phyloP scores from a whole-genome alignment of 2,113 vertebrate species.

The Haliaeetus leucogaster region DNA sequence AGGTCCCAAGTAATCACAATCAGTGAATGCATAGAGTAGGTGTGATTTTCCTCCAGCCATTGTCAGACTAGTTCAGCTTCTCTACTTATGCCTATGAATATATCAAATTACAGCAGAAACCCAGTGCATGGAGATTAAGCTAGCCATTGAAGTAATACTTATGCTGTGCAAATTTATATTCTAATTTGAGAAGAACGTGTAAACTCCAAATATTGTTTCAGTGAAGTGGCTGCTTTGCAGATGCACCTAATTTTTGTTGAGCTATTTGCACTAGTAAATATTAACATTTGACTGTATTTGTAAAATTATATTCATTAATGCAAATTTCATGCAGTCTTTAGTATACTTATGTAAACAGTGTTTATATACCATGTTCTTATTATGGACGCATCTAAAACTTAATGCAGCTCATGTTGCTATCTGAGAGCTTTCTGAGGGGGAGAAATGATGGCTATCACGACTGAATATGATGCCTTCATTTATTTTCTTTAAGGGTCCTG shows the following conservation, averaged over 20 bases:
- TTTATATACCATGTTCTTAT: background rate
- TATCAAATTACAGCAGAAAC: background rate
- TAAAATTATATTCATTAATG: constrained; percentile 18
- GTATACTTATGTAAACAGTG: background rate
- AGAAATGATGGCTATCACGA: background rate
- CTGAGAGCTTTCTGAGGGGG: background rate
- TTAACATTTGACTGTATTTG: constrained; percentile 20
- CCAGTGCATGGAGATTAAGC: background rate
- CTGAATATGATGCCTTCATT: background rate
- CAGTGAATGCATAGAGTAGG: background rate
- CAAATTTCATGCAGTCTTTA: constrained; percentile 8
- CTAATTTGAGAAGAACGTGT: background rate
- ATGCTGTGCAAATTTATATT: background rate
- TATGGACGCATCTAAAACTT: background rate
- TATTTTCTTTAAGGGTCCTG: background rate
- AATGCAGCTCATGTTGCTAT: background rate
- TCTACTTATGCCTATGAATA: background rate
- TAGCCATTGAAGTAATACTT: background rate
- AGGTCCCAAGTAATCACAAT: background rate
- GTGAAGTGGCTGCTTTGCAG: background rate
- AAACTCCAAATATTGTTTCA: background rate
- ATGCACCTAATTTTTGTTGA: background rate
- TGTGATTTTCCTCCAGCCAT: background rate
- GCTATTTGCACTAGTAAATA: constrained; percentile 6
- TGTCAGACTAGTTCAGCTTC: background rate